phyloP scores from a whole-genome alignment of 2,113 vertebrate genomes.

The Nothocercus nigrocapillus region DNA sequence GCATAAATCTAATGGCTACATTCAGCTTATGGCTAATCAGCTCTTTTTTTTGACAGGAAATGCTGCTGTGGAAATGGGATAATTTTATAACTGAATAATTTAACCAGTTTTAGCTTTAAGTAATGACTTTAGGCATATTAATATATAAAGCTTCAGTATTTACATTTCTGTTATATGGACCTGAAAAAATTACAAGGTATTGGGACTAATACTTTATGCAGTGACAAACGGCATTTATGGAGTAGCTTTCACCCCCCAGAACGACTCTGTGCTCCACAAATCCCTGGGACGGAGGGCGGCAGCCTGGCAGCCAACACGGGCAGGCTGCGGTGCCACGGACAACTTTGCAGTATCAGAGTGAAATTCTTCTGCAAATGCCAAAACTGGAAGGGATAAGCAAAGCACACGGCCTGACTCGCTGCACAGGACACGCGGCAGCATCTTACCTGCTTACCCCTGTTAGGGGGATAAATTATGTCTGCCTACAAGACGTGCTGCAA shows the following conservation, averaged over 20 bases:
- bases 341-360: background rate
- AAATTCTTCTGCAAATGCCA: background rate
- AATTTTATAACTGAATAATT: conserved; percentile 70
- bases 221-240: background rate
- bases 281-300: background rate
- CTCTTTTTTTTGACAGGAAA: conserved; percentile 67
- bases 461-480: background rate
- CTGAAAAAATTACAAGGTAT: conserved; percentile 42
- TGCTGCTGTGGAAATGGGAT: conserved; percentile 61
- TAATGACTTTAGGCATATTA: conserved; percentile 63
- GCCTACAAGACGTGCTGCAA: background rate
- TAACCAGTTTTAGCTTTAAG: conserved; percentile 71
- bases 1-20: conserved; percentile 63
- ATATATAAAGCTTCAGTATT: conserved; percentile 65
- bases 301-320: background rate
- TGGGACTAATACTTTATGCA: background rate
- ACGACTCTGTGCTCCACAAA: background rate
- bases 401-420: background rate
- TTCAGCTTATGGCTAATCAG: conserved; percentile 73
- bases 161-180: conserved; percentile 49
- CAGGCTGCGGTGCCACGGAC: background rate
- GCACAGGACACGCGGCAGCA: background rate
- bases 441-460: background rate
- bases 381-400: background rate
- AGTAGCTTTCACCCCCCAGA: background rate